Base-by-base conservation (phyloP, 2,888 invertebrate genomes). In the Tinea trinotella region DNA sequence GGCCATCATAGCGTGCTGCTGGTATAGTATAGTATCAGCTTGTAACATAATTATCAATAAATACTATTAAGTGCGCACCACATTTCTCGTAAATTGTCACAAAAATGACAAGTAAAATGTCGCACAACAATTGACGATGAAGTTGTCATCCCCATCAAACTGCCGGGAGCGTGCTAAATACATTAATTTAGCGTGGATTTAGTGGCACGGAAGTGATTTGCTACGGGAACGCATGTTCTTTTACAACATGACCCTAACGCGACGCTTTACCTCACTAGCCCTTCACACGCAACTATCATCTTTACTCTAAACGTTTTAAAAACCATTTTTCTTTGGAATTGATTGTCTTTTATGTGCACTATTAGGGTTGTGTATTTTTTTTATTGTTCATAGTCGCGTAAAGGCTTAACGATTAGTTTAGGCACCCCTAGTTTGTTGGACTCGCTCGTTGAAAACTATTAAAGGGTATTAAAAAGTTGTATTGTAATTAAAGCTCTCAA, bases 141-240 rank as follows among this genome's bases (percentile, higher is more conserved):
- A 85, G 83, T 83, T 85, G 84, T 84, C 84, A 84, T 83, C 82
- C 76, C 76, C 84, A 85, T 70, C 66, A 74, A 40, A 24, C 46
- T 18, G 35, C 69, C 63, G 77, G 76, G 80, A 83, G 84, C 83
- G 84, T 84, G 84, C 77, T 84, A 84, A 85, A 85, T 82, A 82
- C 84, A 84, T 84, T 84, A 85, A 83, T 85, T 85, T 84, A 74
- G 80, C 82, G 83, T 83, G 83, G 68, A 82, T 77, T 84, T 84
- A 85, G 85, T 85, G 85, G 85, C 65, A 80, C 84, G 84, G 84
- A 85, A 85, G 82, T 83, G 85, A 85, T 84, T 84, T 84, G 85
- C 83, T 74, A 83, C 84, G 84, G 83, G 83, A 84, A 83, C 78
- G 78, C 76, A 81, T 79, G 79, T 75, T 71, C 67, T 62, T 61